Conservation (phyloP, 1,140 invertebrate species). For the Drosophila sulfurigaster region DNA sequence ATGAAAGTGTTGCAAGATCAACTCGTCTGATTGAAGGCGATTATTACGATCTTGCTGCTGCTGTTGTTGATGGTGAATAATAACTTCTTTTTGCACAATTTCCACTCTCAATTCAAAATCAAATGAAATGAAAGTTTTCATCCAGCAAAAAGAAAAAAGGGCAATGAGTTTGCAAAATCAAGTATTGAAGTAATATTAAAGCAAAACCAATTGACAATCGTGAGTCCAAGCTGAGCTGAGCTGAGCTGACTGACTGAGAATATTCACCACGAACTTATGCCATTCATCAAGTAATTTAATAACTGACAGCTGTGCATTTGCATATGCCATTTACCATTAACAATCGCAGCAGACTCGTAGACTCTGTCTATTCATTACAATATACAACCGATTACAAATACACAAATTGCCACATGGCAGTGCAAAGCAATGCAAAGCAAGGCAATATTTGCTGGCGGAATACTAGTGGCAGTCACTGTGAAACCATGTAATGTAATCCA, state of each 20-base stretch:
- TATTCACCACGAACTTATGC: slow-evolving; percentile 39
- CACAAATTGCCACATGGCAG: slow-evolving; percentile 45
- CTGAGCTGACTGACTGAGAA: slow-evolving; percentile 23
- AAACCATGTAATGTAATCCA: slow-evolving; percentile 53
- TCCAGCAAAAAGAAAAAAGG: not conserved
- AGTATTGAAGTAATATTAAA: slow-evolving; percentile 16
- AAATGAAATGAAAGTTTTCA: slow-evolving; percentile 25
- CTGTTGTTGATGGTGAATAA: slow-evolving; percentile 19
- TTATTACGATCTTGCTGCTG: slow-evolving; percentile 1
- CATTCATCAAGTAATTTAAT: slow-evolving; percentile 76
- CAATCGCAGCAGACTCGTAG: not conserved
- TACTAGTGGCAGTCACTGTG: slow-evolving; percentile 52
- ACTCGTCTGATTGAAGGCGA: slow-evolving; percentile 22
- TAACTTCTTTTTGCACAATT: slow-evolving; percentile 23
- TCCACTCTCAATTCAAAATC: slow-evolving; percentile 2
- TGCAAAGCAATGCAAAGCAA: not conserved
- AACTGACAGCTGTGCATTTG: slow-evolving; percentile 62
- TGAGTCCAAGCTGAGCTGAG: slow-evolving; percentile 18
- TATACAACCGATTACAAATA: slow-evolving; percentile 45
- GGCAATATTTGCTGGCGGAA: slow-evolving; percentile 35
- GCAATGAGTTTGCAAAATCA: slow-evolving; percentile 32
- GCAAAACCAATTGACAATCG: slow-evolving; percentile 46
- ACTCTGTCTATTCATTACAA: slow-evolving; percentile 36
- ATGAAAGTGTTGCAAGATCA: slow-evolving; percentile 69
- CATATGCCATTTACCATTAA: slow-evolving; percentile 37